Evolutionary conservation across 2,113 vertebrate species (phyloP), one percentile per base, ranked within the genome.

Genomic region (Chloebia gouldiae): DNA sequence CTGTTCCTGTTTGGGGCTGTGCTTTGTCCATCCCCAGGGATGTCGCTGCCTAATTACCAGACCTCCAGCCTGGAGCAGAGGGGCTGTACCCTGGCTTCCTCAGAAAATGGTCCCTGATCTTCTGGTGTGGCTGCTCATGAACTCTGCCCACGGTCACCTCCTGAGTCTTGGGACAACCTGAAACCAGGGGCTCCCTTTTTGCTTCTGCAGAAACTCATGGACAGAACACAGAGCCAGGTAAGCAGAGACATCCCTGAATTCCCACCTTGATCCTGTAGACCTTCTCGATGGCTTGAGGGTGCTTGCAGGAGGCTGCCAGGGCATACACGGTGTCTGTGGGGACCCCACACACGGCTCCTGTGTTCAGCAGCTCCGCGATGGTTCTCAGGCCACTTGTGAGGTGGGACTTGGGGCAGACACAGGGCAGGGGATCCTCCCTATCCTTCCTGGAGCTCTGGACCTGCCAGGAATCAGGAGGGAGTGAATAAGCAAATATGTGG

Each of bases 261-360:
- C 95, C 51, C 97, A 99, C 99, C 97, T 99, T 99, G 92, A 99
- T 99, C 63, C 97, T 98, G 95, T 99, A 99, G 97, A 99, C 98
- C 80, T 98, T 98, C 96, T 98, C 98, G 1, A 99, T 98, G 65
- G 99, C 98, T 59, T 97, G 79, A 9, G 99, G 98, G 89, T 99
- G 98, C 63, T 98, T 98, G 98, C 99, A 99, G 86, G 99, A 99
- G 61, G 98, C 99, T 28, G 98, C 98, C 92, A 99, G 77, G 33
- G 98, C 99, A 4, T 99, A 99, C 19, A 99, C 99, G 0, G 99
- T 99, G 93, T 99, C 99, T 1, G 99, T 99, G 4, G 98, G 99
- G 51, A 99, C 98, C 39, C 98, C 98, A 15, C 99, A 99, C 6
- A 99, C 98, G 0, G 97, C 97, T 17, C 98, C 98, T 3, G 92